phyloP scores from a whole-genome alignment of 2,888 invertebrate species.

The Elysia crispata region DNA sequence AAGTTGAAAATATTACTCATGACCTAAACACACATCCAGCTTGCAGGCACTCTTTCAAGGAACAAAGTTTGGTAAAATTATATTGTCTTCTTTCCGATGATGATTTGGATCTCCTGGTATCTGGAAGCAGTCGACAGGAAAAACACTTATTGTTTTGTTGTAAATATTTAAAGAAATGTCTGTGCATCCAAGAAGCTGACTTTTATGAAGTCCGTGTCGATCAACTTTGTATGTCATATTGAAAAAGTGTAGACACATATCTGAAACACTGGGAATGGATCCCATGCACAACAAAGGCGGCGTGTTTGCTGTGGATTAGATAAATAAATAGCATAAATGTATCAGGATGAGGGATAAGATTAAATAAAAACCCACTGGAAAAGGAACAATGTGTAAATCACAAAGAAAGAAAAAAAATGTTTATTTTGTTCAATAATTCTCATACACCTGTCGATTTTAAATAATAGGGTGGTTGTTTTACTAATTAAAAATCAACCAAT shows the following conservation, averaged over 20 bases:
- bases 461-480: too few species aligned
- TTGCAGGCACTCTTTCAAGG: slow-evolving; percentile 24
- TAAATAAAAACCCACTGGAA: neutral
- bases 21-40: neutral
- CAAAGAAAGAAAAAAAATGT: too few species aligned
- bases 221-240: slow-evolving; percentile 69
- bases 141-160: slow-evolving; percentile 66
- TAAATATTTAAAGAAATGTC: slow-evolving; percentile 67
- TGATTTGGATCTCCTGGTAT: slow-evolving; percentile 64
- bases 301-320: slow-evolving; percentile 64
- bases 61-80: slow-evolving; percentile 47
- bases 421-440: too few species aligned
- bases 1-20: too few species aligned
- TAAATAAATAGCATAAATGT: neutral
- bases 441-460: too few species aligned
- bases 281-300: slow-evolving; percentile 69
- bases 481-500: too few species aligned
- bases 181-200: slow-evolving; percentile 66
- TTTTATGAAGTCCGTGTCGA: slow-evolving; percentile 65
- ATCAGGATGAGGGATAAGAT: neutral
- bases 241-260: slow-evolving; percentile 67
- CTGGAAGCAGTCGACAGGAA: slow-evolving; percentile 71
- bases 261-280: slow-evolving; percentile 64
- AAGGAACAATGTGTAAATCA: neutral
- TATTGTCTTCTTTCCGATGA: slow-evolving; percentile 41